A percentile compares a stretch with the other conserved stretches of the same genome.
phyloP scores from a whole-genome alignment of 1,140 invertebrate genomes.

The Drosophila cardini region DNA sequence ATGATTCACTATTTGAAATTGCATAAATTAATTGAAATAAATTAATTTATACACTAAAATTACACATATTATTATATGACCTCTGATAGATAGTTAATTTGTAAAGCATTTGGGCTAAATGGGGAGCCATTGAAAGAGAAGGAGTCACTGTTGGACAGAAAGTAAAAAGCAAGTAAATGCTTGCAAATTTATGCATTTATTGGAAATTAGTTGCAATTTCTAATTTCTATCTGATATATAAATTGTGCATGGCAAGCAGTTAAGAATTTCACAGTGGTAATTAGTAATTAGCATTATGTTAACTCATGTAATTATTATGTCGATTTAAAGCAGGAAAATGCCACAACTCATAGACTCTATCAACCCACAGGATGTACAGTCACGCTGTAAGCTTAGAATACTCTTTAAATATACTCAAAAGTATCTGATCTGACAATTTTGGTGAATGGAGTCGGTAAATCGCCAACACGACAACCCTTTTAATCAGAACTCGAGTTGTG shows the following conservation, averaged over 20 bases:
- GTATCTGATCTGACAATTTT: not conserved
- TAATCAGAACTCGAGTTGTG: conserved; percentile 71
- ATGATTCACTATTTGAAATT: conserved; percentile 13
- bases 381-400: not conserved
- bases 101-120: conserved; percentile 56
- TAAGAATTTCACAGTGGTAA: conserved; percentile 6
- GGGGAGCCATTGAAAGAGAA: not conserved
- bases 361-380: conserved; percentile 43
- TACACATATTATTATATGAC: conserved; percentile 52
- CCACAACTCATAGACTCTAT: not conserved
- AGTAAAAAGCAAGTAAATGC: not conserved
- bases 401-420: conserved; percentile 9
- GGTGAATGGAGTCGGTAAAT: not conserved
- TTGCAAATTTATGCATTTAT: conserved; percentile 65
- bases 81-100: conserved; percentile 60
- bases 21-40: conserved; percentile 52
- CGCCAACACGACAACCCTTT: conserved; percentile 58
- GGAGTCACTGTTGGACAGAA: not conserved
- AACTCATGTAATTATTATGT: conserved; percentile 68
- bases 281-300: conserved; percentile 71
- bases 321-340: conserved; percentile 31
- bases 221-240: no score
- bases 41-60: conserved; percentile 32
- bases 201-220: conserved; percentile 58
- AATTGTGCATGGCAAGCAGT: not conserved